These are phyloP conservation scores for Drosophila kanekoi DNA, from an alignment of 2,888 invertebrate species.

Conservation along the genomic window DNA sequence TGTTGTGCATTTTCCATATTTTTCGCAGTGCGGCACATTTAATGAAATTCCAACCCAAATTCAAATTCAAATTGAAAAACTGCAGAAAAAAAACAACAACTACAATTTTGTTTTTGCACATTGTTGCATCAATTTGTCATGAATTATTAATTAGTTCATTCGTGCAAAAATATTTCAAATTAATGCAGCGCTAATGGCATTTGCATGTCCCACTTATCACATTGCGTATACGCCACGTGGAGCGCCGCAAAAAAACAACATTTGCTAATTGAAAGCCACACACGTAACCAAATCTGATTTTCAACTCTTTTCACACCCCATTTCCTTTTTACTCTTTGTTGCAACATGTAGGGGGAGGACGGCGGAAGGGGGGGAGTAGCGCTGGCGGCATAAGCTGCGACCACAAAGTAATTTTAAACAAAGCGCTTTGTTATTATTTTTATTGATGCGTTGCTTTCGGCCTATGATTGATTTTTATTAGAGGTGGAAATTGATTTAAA, in stretches of 20 bases:
- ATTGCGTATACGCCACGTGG: conserved; percentile 56
- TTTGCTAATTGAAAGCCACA: conserved; percentile 2
- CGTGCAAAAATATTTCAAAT: conserved; percentile 21
- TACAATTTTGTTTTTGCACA: conserved; percentile 20
- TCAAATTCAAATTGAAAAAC: conserved; percentile 18
- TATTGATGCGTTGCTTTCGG: neutral
- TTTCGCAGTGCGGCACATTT: conserved; percentile 37
- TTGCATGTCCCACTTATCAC: conserved; percentile 44
- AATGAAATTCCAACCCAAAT: conserved; percentile 56
- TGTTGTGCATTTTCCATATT: conserved; percentile 48
- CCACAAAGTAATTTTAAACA: conserved; percentile 17
- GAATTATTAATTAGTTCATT: conserved; percentile 63
- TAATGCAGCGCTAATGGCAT: conserved; percentile 56
- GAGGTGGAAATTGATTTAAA: neutral
- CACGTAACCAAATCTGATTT: conserved; percentile 18
- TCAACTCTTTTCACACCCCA: neutral
- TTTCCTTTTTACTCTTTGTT: neutral
- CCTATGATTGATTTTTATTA: conserved; percentile 6
- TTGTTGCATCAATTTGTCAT: conserved; percentile 48
- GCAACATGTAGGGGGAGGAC: neutral
- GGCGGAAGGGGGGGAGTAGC: neutral
- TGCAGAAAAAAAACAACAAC: neutral
- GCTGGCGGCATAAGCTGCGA: neutral
- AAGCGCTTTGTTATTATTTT: conserved; percentile 8
- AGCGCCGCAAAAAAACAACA: neutral